A percentile compares a stretch with the other conserved stretches of the same genome.
Conservation (phyloP, 2,888 invertebrate species). For the Nemotelus pantherinus region DNA sequence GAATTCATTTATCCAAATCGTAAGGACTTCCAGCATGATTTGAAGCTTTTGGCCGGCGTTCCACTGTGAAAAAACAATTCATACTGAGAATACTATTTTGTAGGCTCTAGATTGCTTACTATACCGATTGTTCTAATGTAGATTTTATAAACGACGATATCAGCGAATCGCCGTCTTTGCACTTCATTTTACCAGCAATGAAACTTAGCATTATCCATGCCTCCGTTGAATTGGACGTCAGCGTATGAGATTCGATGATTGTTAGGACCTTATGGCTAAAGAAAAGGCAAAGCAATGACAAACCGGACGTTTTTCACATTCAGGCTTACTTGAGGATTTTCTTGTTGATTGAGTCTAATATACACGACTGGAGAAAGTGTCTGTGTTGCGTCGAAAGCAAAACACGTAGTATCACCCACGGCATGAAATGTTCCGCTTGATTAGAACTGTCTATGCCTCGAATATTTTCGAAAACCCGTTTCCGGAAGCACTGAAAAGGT, state of each 20-base stretch:
- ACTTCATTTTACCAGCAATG: slow-evolving; percentile 60
- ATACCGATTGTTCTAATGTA: slow-evolving; percentile 47
- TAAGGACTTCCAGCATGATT: slow-evolving; percentile 61
- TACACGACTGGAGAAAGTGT: slow-evolving; percentile 59
- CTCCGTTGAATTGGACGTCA: slow-evolving; percentile 62
- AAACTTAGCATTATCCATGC: slow-evolving; percentile 63
- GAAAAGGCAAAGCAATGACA: slow-evolving; percentile 7
- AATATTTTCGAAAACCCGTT: slow-evolving; percentile 59
- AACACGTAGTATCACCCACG: slow-evolving; percentile 61
- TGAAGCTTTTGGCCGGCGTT: slow-evolving; percentile 61
- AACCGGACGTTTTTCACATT: background rate
- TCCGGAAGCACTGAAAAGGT: slow-evolving; percentile 59
- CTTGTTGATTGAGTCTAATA: slow-evolving; percentile 56
- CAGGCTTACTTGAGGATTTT: slow-evolving; percentile 50
- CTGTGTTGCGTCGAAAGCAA: slow-evolving; percentile 58
- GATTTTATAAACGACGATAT: slow-evolving; percentile 54
- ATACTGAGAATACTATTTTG: slow-evolving; percentile 7
- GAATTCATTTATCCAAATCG: slow-evolving; percentile 58
- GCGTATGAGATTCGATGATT: slow-evolving; percentile 60
- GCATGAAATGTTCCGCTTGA: slow-evolving; percentile 61
- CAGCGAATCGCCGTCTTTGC: slow-evolving; percentile 59
- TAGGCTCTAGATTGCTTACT: background rate
- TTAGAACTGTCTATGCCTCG: slow-evolving; percentile 61
- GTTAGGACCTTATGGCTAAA: slow-evolving; percentile 57
- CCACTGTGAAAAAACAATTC: slow-evolving; percentile 53